These are phyloP conservation scores for Merluccius polli DNA, from an alignment of 2,797 vertebrate genomes.

Conservation along the genomic window DNA sequence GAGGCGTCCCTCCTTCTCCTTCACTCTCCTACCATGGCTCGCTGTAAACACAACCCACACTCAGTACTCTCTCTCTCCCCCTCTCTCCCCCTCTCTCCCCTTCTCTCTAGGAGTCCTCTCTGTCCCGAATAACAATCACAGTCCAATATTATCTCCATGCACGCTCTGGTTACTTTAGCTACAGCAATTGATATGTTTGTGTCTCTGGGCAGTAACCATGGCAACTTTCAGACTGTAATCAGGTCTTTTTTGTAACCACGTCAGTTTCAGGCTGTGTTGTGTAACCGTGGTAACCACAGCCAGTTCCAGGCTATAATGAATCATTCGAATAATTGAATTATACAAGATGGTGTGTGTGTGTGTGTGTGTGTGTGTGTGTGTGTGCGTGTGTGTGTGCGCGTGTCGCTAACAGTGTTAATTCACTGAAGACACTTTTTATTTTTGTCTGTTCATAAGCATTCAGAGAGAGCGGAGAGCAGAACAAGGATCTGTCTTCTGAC, in stretches of 20 bases:
- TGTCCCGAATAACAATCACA: conserved; percentile 28
- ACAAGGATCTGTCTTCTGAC: not conserved
- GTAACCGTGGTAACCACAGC: not conserved
- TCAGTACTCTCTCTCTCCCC: conserved; percentile 8
- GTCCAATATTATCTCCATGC: conserved; percentile 26
- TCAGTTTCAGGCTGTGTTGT: not conserved
- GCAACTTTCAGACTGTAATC: not conserved
- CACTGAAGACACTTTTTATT: not conserved
- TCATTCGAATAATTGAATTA: not conserved
- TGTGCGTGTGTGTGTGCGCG: not conserved
- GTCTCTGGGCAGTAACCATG: not conserved
- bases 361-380: not conserved
- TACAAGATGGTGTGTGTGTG: not conserved
- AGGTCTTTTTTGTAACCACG: not conserved
- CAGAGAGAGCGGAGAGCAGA: not conserved
- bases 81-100: conserved; percentile 18
- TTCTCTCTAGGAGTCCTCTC: conserved; percentile 31
- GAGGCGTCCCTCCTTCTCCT: conserved; percentile 10
- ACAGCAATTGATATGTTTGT: not conserved
- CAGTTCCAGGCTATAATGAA: not conserved
- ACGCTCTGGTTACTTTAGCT: conserved; percentile 33
- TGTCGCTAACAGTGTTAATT: not conserved
- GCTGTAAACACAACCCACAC: not conserved
- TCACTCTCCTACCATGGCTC: not conserved
- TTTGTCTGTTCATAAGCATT: not conserved